Evolutionary conservation across 2,888 invertebrate genomes (phyloP).

Genomic region (Hybos culiciformis): DNA sequence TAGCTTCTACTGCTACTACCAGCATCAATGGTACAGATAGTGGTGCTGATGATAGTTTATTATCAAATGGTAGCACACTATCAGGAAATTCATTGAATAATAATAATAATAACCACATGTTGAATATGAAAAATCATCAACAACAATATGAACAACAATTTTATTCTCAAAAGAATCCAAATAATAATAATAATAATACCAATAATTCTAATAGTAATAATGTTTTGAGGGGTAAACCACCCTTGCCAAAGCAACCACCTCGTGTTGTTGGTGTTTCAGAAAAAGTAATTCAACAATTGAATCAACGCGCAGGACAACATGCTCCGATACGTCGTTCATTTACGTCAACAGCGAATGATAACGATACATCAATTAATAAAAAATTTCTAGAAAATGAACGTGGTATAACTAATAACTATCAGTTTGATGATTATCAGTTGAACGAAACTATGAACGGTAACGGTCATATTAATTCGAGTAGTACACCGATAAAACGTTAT

Average conservation of each 20-base stretch:
- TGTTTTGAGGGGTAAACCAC: slow-evolving; percentile 37
- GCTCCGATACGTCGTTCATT: slow-evolving; percentile 14
- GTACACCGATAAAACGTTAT: too few species aligned
- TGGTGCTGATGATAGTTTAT: slow-evolving; percentile 10
- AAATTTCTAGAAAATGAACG: background rate
- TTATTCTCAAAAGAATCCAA: slow-evolving; percentile 4
- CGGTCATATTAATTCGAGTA: slow-evolving; percentile 18
- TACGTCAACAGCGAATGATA: slow-evolving; percentile 12
- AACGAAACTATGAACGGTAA: slow-evolving; percentile 25
- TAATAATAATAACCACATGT: slow-evolving; percentile 1
- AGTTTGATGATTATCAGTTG: slow-evolving; percentile 24
- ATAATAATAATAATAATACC: slow-evolving; percentile 15
- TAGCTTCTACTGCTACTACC: slow-evolving; percentile 13
- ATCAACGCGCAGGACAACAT: slow-evolving; percentile 21
- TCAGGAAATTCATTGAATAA: background rate
- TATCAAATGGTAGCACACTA: slow-evolving; percentile 1
- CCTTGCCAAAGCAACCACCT: slow-evolving; percentile 40
- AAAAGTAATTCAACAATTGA: slow-evolving; percentile 20
- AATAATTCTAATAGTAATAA: slow-evolving; percentile 24
- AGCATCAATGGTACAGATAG: slow-evolving; percentile 8
- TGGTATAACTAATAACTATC: background rate
- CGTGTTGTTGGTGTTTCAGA: slow-evolving; percentile 39
- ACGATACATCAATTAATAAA: background rate
- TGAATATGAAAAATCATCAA: slow-evolving; percentile 9
- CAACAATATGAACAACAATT: too few species aligned